Conservation (phyloP, 2,113 vertebrate genomes). For the Columba janthina region DNA sequence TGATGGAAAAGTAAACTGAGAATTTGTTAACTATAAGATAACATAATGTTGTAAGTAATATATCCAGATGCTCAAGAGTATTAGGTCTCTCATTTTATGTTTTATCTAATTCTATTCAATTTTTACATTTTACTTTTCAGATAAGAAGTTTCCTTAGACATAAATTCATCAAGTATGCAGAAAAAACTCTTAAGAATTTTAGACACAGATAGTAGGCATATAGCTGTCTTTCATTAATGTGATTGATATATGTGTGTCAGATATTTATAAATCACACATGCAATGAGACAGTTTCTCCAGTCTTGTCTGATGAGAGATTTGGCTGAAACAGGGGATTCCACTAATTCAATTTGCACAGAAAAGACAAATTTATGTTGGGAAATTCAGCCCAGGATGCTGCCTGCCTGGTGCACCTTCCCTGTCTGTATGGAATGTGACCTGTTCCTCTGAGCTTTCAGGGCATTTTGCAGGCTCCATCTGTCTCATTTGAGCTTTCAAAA, state of each 20-base stretch:
- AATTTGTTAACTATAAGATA: background rate
- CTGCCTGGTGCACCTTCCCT: background rate
- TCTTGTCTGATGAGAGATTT: background rate
- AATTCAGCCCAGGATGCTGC: background rate
- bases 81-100: background rate
- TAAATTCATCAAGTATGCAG: background rate
- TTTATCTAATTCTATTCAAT: background rate
- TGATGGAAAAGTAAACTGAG: background rate
- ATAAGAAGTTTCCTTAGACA: background rate
- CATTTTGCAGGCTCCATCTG: background rate
- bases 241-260: background rate
- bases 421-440: background rate
- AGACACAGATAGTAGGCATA: background rate
- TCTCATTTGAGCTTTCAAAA: background rate
- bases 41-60: background rate
- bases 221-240: background rate
- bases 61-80: background rate
- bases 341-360: background rate
- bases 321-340: background rate
- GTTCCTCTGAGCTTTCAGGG: background rate
- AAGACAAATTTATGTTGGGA: background rate
- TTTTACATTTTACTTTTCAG: background rate
- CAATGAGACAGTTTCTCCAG: background rate
- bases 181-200: background rate
- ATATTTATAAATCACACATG: background rate